Evolutionary conservation across 2,888 invertebrate species (phyloP), one percentile per base, ranked within the genome.

Genomic region (Anthophora plumipes): DNA sequence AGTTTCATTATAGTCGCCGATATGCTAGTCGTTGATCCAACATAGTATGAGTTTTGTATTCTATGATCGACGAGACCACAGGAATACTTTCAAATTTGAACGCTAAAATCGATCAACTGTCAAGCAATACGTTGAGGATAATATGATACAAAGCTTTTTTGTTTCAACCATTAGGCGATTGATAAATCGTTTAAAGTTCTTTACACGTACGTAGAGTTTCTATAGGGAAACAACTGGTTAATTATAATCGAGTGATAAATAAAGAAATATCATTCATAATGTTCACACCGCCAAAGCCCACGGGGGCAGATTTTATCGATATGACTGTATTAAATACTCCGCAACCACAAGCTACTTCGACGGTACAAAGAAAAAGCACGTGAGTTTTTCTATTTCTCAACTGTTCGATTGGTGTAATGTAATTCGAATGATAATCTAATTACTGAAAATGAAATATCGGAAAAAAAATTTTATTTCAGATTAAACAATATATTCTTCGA

Each of bases 261-360:
- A 50, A 82, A 75, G 46, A 77, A 80, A 31, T 77, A 68, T 61
- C 54, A 11, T 64, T 81, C 9, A 84, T 78, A 46, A 80, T 88
- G 77, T 89, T 89, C 48, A 89, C 85, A 14, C 79, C 83, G 17
- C 54, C 83, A 50, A 82, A 82, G 55, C 39, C 67, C 6, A 54
- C 71, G 7, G 59, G n/a, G 22, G 43, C 72, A 6, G 85, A 90
- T 70, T 88, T 90, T 64, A 86, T 87, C 43, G 89, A 92, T 80
- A 77, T 89, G 67, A 92, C 93, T 14, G 77, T 93, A 50, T 72
- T 91, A 76, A 90, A 84, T 67, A 94, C 94, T 22, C 94, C 94
- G 41, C 83, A 91, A 84, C 94, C 94, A 9, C 93, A 92, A 83
- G 94, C 94, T 52, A 90, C 92, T 22, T 94, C 94, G 5, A 94